Evolutionary conservation across 2,888 invertebrate species (phyloP).

Genomic region (Lottia scabra): DNA sequence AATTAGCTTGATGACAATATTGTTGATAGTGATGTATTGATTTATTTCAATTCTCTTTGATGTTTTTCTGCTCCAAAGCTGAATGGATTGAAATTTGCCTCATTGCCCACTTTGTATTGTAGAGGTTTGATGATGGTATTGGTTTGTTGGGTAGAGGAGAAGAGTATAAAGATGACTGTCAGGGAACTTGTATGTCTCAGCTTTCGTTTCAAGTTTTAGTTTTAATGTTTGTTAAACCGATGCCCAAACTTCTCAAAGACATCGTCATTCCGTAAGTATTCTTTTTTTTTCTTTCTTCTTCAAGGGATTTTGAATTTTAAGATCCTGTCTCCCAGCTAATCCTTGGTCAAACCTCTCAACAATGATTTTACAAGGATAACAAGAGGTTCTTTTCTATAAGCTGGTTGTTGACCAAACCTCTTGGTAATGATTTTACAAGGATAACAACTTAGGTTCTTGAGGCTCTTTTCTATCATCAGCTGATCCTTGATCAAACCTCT

Average conservation of each 20-base stretch:
- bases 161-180: constrained; percentile 59
- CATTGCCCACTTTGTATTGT: no score
- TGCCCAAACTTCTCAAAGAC: constrained; percentile 70
- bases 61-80: no score
- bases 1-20: no score
- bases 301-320: neutral
- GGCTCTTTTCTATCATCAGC: neutral
- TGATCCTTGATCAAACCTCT: no score
- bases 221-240: constrained; percentile 70
- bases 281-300: neutral
- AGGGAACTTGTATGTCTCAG: constrained; percentile 69
- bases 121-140: constrained; percentile 48
- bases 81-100: no score
- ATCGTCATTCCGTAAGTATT: constrained; percentile 69
- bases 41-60: no score
- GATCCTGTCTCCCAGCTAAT: neutral
- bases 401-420: no score
- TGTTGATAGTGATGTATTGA: no score
- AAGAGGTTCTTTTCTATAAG: neutral
- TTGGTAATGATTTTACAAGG: neutral
- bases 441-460: no score
- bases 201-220: constrained; percentile 71
- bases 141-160: neutral
- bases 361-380: neutral
- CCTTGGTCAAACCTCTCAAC: neutral